Base-by-base conservation (phyloP, 2,113 vertebrate species). In the Columba janthina region DNA sequence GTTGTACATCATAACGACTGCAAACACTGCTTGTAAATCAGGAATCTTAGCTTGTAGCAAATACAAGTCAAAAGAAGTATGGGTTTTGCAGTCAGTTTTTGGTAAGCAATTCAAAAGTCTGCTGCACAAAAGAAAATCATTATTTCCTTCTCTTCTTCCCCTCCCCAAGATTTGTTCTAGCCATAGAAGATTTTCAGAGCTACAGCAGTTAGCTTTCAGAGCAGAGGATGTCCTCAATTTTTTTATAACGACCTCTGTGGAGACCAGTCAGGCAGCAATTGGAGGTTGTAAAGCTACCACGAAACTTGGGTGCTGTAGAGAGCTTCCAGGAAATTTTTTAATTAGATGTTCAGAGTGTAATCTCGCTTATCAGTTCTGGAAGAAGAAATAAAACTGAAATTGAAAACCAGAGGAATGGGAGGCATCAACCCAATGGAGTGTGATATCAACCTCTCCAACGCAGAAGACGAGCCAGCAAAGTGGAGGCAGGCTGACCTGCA, bases 151-250 rank as follows among this genome's bases (percentile, higher is more conserved):
- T 81, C 54, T 56, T 66, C 29, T 77, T 11, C 25, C 77, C 40
- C 54, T 48, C 11, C 8, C 6, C 34, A 56, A 10, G 2, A 5
- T 60, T 84, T 77, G 4, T 74, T 83, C 26, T 80, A 71, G 25
- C 10, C 12, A n/a, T 20, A 56, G 61, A 80, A 64, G 15, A 24
- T 61, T 85, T 78, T 71, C 25, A 38, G 15, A 86, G 51, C 15
- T 29, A 32, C 5, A 80, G 9, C 0, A 1, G 9, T 70, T 46
- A 46, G 29, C 5, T 57, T 80, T 36, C 2, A 0, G 64, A 75
- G 22, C 21, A 89, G 32, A 74, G 13, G 34, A 82, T 50, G 40
- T 9, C 38, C 20, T 78, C 7, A 2, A 3, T 38, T 56, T n/a
- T 77, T 87, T 79, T 28, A 31, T 11, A 64, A 38, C 1, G 0